These are phyloP conservation scores for Aromia moschata DNA, from an alignment of 2,888 invertebrate genomes.

Conservation along the genomic window DNA sequence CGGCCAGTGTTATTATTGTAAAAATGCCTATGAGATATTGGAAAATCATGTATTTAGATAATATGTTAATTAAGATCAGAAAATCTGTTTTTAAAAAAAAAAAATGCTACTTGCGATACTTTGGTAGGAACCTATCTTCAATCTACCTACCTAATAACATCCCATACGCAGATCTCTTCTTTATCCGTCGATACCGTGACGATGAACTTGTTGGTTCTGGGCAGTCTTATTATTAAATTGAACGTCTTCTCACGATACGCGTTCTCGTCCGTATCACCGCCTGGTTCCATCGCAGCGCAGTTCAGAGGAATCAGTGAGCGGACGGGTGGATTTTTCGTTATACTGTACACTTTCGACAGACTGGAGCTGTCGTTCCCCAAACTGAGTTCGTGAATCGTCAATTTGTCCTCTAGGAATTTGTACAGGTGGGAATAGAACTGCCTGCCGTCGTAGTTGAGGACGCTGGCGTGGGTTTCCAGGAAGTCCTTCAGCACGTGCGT, in stretches of 20 bases:
- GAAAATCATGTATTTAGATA: too few relatives aligned
- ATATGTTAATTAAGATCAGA: too few relatives aligned
- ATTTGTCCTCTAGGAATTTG: conserved; percentile 62
- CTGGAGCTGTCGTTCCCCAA: conserved; percentile 47
- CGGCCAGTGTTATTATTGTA: too few relatives aligned
- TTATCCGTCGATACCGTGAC: conserved; percentile 78
- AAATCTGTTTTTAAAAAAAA: too few relatives aligned
- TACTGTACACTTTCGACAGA: conserved; percentile 62
- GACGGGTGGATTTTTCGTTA: conserved; percentile 67
- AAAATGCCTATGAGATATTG: too few relatives aligned
- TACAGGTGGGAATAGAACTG: conserved; percentile 82
- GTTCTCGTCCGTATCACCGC: conserved; percentile 34
- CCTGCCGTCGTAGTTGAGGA: conserved; percentile 81
- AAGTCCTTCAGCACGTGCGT: conserved; percentile 73
- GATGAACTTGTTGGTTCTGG: conserved; percentile 75
- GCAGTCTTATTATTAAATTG: conserved; percentile 72
- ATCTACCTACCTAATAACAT: conserved; percentile 68
- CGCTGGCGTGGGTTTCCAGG: conserved; percentile 75
- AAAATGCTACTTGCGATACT: too few relatives aligned
- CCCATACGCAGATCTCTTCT: conserved; percentile 85
- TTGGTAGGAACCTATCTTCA: too few relatives aligned
- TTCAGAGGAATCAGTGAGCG: conserved; percentile 71
- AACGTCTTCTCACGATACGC: conserved; percentile 62
- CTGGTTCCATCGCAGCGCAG: conserved; percentile 47
- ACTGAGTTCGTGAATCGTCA: conserved; percentile 54